Percentiles rank a stretch among this genome's conserved stretches.
These are phyloP conservation scores for Spea bombifrons DNA, from an alignment of 2,113 vertebrate species.

Conservation along the genomic window DNA sequence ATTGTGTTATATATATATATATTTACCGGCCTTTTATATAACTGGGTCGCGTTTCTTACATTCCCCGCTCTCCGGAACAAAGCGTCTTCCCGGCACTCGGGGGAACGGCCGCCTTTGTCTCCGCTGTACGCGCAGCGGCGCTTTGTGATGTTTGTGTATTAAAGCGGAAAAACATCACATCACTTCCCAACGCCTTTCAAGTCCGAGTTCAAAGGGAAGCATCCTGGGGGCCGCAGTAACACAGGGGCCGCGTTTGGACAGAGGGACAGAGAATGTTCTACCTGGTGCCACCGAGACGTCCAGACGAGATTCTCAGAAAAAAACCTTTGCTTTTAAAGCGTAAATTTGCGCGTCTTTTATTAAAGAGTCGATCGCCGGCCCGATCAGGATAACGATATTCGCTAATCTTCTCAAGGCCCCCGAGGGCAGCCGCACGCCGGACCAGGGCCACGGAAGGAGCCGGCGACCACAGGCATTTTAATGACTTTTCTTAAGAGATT, in stretches of 20 bases:
- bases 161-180: neutral
- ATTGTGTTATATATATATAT: slow-evolving; percentile 7
- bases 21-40: slow-evolving; percentile 9
- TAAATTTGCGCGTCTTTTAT: slow-evolving; percentile 22
- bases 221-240: neutral
- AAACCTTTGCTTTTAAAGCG: slow-evolving; percentile 44
- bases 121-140: too few species aligned
- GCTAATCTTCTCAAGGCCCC: slow-evolving; percentile 15
- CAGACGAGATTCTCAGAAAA: slow-evolving; percentile 42
- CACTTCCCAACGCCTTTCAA: neutral
- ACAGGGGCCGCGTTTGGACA: too few species aligned
- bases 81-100: neutral
- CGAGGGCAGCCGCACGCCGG: neutral
- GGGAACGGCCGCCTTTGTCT: neutral
- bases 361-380: neutral
- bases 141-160: neutral
- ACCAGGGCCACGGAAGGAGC: neutral
- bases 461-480: neutral
- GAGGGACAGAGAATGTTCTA: slow-evolving; percentile 17
- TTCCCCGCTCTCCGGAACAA: neutral
- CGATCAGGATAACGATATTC: slow-evolving; percentile 36
- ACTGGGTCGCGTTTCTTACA: slow-evolving; percentile 1
- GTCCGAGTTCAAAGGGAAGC: neutral
- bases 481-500: slow-evolving; percentile 39
- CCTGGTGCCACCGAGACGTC: neutral